Evolutionary conservation across 2,888 invertebrate species (phyloP).

Genomic region (Sialis lutaria): DNA sequence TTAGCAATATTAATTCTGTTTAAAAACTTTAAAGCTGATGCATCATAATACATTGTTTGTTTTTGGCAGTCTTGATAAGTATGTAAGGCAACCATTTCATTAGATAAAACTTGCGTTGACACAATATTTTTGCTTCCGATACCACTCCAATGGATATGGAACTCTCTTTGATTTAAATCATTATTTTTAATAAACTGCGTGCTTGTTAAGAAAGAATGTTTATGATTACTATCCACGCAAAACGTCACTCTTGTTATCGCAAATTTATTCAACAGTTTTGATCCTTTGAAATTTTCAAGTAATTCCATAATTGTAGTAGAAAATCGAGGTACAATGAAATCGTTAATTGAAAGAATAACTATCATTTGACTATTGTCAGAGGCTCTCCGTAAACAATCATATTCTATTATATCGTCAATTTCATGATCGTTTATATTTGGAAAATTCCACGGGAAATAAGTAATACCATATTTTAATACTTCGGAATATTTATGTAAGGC

Average conservation of each 20-base stretch:
- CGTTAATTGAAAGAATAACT: slow-evolving; percentile 41
- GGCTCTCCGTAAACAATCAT: slow-evolving; percentile 47
- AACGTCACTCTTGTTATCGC: slow-evolving; percentile 21
- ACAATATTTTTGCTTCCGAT: slow-evolving; percentile 4
- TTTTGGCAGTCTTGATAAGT: slow-evolving; percentile 19
- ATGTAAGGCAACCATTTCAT: slow-evolving; percentile 18
- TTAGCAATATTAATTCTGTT: slow-evolving; percentile 1
- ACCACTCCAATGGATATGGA: slow-evolving; percentile 1
- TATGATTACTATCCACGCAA: slow-evolving; percentile 15
- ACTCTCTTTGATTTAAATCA: background rate
- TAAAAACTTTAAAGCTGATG: slow-evolving; percentile 1
- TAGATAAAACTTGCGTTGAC: slow-evolving; percentile 15
- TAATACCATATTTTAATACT: slow-evolving; percentile 25
- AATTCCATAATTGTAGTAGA: slow-evolving; percentile 35
- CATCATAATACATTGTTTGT: slow-evolving; percentile 6
- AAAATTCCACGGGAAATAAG: slow-evolving; percentile 47
- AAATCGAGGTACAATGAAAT: slow-evolving; percentile 42
- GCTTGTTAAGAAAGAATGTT: background rate
- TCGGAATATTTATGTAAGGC: slow-evolving; percentile 23
- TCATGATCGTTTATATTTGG: slow-evolving; percentile 33
- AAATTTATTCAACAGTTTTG: slow-evolving; percentile 15
- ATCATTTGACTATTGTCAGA: slow-evolving; percentile 30
- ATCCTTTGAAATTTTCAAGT: slow-evolving; percentile 32
- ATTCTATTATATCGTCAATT: slow-evolving; percentile 33
- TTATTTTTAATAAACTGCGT: background rate